Base-by-base conservation (phyloP, 2,888 invertebrate genomes). In the Copidosoma aretas region DNA sequence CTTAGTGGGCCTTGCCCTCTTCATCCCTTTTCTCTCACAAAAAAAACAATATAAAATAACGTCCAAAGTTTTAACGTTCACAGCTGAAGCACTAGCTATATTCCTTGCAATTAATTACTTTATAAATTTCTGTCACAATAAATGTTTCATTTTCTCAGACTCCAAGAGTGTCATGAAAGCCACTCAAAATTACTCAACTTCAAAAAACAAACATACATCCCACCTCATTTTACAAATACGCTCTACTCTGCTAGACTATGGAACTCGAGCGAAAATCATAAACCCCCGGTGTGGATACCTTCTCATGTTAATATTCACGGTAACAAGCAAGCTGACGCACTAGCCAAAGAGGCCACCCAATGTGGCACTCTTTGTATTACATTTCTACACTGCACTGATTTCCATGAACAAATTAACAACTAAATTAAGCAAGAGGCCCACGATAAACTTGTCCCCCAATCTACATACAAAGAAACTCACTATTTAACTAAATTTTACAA, bases 91-190 rank as follows among this genome's bases (percentile, higher is more conserved):
- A 17, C 10, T 41, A 8, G 60, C 60, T 1, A 60, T 60, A 49
- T 1, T 24, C 25, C 12, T 25, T 12, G 25, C 51, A 10, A 19
- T 60, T 19, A 17, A 46, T 21, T 12, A 43, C 19, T 21, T 59
- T 10, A 8, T 19, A 17, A 15, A 41, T 14, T 12, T 12, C 10
- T 15, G 15, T 15, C 41, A 43, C 1, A 22, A 3, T 19, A 59
- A 59, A 8, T 10, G 22, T 14, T 19, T 22, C 21, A 60, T 60
- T 25, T 49, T 60, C n/a, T 49, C 49, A n/a, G 60, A 60, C 60
- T 60, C 60, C 4, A 4, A 17, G 1, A 25, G 49, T 21, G 60
- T 41, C 4, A 4, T 60, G 15, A 14, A 25, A 32, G 25, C 43
- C 22, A 32, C 8, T 5, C 3, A 32, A 32, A 32, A 8, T 32